Conservation (phyloP, 2,888 invertebrate genomes). For the Drosophila affinis region DNA sequence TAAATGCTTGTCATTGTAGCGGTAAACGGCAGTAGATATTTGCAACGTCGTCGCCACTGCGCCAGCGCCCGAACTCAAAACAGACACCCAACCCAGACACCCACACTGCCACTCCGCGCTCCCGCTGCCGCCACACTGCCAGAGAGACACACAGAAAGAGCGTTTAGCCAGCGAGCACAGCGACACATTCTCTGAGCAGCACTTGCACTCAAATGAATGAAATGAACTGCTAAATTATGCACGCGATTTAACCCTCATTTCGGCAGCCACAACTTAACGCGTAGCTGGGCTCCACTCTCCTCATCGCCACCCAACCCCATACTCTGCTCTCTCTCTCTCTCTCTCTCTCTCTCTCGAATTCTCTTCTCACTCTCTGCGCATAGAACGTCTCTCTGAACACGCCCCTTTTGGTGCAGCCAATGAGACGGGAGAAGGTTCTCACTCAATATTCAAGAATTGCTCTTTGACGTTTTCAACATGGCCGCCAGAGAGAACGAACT, state of each 20-base stretch:
- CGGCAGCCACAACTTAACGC: conserved; percentile 53
- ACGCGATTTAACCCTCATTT: conserved; percentile 80
- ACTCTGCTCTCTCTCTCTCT: background rate
- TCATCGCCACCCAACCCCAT: conserved; percentile 22
- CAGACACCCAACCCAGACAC: conserved; percentile 4
- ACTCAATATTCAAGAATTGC: conserved; percentile 5
- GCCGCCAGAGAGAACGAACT: conserved; percentile 25
- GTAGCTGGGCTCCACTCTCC: conserved; percentile 13
- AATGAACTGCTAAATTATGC: conserved; percentile 81
- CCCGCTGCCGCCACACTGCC: background rate
- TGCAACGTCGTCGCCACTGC: conserved; percentile 81
- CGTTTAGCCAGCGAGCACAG: conserved; percentile 38
- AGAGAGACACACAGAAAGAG: conserved; percentile 30
- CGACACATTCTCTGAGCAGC: conserved; percentile 61
- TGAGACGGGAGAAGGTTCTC: conserved; percentile 20
- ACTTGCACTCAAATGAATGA: conserved; percentile 78
- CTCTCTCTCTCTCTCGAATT: background rate
- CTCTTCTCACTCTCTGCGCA: conserved; percentile 44
- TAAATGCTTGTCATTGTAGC: conserved; percentile 84
- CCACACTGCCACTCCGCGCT: conserved; percentile 1
- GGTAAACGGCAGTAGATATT: conserved; percentile 83
- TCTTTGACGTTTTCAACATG: conserved; percentile 29
- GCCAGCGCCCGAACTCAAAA: conserved; percentile 60
- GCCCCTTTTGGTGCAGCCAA: conserved; percentile 60
- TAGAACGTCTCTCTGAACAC: conserved; percentile 34